Evolutionary conservation across 1,140 invertebrate genomes (phyloP), one percentile per base, ranked within the genome.

Genomic region (Ericerus pela): DNA sequence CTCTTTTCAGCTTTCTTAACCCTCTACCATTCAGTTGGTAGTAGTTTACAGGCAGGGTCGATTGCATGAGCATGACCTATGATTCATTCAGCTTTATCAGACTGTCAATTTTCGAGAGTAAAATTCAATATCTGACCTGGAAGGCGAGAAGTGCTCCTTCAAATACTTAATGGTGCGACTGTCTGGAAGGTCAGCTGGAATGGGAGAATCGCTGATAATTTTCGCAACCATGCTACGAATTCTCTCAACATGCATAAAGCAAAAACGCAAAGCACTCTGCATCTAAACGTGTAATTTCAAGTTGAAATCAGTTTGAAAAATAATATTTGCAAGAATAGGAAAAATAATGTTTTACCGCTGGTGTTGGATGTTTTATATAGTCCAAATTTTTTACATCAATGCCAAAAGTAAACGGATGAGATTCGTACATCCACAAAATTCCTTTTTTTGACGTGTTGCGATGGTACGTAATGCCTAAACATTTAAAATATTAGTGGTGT

Each of bases 341-440:
- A 10, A 33, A 10, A 8, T 16, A 16, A 24, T 8, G 12, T 47
- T 18, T 41, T 47, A 47, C 41, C 11, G 41, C 22, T 47, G 22
- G 20, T 22, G 41, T 47, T 2, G 41, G 41, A 24, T 22, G 26
- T 24, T 47, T 47, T 18, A 47, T 24, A 14, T 47, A 47, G 8
- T 47, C 26, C 41, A 47, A 24, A 22, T 47, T 22, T 47, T 14
- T 47, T 2, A 47, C 16, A 24, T 47, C 41, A 3, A 47, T 47
- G 26, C 41, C 41, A 24, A 47, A 47, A 24, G 41, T 47, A 22
- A 47, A 47, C 4, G 41, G 41, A 22, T 47, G 41, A 3, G 41
- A 47, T 47, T 47, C 41, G 20, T 47, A 47, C 41, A 47, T 47
- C 41, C 41, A 47, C 20, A 47, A 24, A 14, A 24, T 47, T 8